Evolutionary conservation across 2,797 vertebrate species (phyloP).

Genomic region (Enteromius afrohamiltoni): DNA sequence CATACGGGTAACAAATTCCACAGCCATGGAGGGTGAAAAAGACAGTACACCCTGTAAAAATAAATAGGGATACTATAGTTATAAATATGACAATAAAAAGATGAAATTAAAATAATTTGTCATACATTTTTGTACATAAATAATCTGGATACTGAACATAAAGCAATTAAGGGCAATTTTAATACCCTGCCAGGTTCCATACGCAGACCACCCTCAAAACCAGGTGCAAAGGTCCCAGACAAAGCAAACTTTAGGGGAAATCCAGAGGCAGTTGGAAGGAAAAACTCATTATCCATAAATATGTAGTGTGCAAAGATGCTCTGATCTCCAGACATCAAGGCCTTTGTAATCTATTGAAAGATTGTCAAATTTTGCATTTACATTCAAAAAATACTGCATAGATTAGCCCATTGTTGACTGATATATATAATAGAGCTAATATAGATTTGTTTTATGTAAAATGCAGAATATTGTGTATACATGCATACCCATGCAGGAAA

Average conservation of each 20-base stretch:
- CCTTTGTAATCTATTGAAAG: constrained; percentile 72
- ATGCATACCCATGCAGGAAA: constrained; percentile 63
- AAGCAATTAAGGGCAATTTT: background rate
- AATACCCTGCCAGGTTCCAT: constrained; percentile 73
- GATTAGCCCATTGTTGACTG: background rate
- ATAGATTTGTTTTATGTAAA: background rate
- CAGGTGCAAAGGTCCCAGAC: constrained; percentile 85
- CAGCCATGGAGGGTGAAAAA: constrained; percentile 83
- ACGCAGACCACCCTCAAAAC: constrained; percentile 79
- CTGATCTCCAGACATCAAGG: constrained; percentile 76
- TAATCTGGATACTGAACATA: background rate
- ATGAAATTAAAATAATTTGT: background rate
- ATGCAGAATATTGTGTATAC: background rate
- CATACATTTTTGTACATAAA: background rate
- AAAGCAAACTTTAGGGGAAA: constrained; percentile 87
- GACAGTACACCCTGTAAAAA: constrained; percentile 71
- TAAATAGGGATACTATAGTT: constrained; percentile 1
- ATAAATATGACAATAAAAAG: background rate
- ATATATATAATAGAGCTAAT: background rate
- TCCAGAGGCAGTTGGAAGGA: constrained; percentile 86
- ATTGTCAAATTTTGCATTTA: background rate
- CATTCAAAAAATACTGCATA: background rate
- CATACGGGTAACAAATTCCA: constrained; percentile 88
- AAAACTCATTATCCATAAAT: constrained; percentile 94
- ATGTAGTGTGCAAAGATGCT: constrained; percentile 92